phyloP scores from a whole-genome alignment of 2,888 invertebrate genomes.

The Parnassius apollo region DNA sequence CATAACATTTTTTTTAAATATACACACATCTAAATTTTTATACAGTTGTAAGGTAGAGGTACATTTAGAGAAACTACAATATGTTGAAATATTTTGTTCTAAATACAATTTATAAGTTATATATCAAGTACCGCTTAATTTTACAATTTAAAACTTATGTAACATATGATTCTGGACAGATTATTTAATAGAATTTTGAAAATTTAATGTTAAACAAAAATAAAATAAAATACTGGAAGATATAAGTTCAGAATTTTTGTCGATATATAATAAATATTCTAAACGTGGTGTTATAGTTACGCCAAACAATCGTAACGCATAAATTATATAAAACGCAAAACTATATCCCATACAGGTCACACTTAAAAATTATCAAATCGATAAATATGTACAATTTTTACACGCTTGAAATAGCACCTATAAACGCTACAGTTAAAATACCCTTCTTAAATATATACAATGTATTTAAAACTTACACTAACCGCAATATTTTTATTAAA shows the following conservation, averaged over 20 bases:
- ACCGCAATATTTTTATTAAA: conserved; percentile 49
- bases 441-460: conserved; percentile 25
- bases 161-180: no score
- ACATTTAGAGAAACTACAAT: neutral
- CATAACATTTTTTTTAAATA: conserved; percentile 7
- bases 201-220: no score
- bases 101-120: neutral
- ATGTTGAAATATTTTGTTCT: neutral
- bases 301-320: no score
- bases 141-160: no score
- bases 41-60: neutral
- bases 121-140: neutral
- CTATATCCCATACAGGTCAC: neutral
- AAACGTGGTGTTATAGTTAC: no score
- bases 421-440: conserved; percentile 21
- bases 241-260: no score
- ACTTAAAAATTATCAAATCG: conserved; percentile 1
- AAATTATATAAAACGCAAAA: no score
- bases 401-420: conserved; percentile 10
- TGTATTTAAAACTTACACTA: conserved; percentile 29
- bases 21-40: neutral
- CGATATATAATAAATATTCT: no score
- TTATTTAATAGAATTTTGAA: no score
- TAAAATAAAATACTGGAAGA: no score
- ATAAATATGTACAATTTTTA: neutral